Base-by-base conservation (phyloP, 2,888 invertebrate species). In the Drosophila emarginata region DNA sequence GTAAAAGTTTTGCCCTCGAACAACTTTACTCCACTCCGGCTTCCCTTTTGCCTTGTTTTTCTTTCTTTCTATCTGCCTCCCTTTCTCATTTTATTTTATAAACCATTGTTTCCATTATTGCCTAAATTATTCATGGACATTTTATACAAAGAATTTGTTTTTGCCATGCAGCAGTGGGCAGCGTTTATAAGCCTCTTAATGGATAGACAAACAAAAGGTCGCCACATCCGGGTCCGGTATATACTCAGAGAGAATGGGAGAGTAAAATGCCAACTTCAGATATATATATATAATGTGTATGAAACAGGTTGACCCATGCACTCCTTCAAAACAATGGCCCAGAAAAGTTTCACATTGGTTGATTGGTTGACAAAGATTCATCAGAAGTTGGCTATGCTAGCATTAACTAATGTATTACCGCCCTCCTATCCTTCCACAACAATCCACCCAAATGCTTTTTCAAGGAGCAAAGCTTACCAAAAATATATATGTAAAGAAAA, bases 181-280 rank as follows among this genome's bases (percentile, higher is more conserved):
- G 66, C 61, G 62, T 64, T 78, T 70, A 72, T 86, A 83, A 80
- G 80, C 86, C 65, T 67, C 84, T 76, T 84, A 86, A 84, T 86
- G 86, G 86, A 72, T 74, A 73, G 84, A 70, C 75, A 76, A 78
- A 83, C 78, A 83, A 86, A 79, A 76, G 74, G 76, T 76, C 74
- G 74, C 70, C 72, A 61, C 76, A 80, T 71, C 71, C 65, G 71
- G 56, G 28, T 56, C 53, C 18, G 18, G 32, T 32, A 32, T 11
- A 32, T 9, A 32, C 2, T 9, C 32, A 2, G 32, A 32, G 11
- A 9, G 26, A 9, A 32, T 2, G 32, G 40, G 9, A 9, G 2
- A 45, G 4, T 9, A 37, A 65, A 32, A 60, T 51, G 36, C 67
- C 45, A 45, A 12, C 45, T 21, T 21, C 11, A 45, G 45, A 4